A percentile compares a stretch with the other conserved stretches of the same genome.
phyloP scores from a whole-genome alignment of 2,888 invertebrate genomes.

The Eulithis prunata region DNA sequence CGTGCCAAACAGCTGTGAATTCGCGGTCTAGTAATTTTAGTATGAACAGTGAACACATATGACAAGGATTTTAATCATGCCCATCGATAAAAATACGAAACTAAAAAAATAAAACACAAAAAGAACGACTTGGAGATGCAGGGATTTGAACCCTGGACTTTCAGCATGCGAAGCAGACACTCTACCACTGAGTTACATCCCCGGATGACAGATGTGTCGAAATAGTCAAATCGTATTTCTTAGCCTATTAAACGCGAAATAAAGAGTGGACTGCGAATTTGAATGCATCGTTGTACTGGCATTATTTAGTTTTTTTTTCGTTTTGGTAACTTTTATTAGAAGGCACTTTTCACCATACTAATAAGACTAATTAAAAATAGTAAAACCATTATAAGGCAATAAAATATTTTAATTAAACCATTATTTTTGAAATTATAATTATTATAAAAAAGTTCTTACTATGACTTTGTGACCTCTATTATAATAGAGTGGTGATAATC shows the following conservation, averaged over 20 bases:
- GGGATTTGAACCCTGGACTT: constrained; percentile 88
- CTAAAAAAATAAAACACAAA: constrained; percentile 33
- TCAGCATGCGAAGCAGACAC: constrained; percentile 88
- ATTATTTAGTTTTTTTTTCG: no score
- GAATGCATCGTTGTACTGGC: no score
- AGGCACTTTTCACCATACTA: no score
- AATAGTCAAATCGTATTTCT: constrained; percentile 39
- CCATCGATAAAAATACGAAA: background rate
- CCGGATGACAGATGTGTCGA: constrained; percentile 30
- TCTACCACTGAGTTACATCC: constrained; percentile 84
- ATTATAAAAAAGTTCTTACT: constrained; percentile 6
- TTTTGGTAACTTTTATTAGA: no score
- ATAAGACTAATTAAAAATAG: no score
- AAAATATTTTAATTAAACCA: no score
- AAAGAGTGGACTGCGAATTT: no score
- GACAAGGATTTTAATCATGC: no score
- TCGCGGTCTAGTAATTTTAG: constrained; percentile 58
- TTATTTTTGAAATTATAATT: background rate
- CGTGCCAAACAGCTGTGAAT: constrained; percentile 52
- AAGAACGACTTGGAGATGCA: constrained; percentile 78
- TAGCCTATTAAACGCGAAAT: background rate
- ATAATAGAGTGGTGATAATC: constrained; percentile 38
- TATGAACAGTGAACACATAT: background rate
- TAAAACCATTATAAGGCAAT: no score
- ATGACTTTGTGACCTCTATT: constrained; percentile 1